Evolutionary conservation across 2,113 vertebrate genomes (phyloP).

Genomic region (Sebastes fasciatus): DNA sequence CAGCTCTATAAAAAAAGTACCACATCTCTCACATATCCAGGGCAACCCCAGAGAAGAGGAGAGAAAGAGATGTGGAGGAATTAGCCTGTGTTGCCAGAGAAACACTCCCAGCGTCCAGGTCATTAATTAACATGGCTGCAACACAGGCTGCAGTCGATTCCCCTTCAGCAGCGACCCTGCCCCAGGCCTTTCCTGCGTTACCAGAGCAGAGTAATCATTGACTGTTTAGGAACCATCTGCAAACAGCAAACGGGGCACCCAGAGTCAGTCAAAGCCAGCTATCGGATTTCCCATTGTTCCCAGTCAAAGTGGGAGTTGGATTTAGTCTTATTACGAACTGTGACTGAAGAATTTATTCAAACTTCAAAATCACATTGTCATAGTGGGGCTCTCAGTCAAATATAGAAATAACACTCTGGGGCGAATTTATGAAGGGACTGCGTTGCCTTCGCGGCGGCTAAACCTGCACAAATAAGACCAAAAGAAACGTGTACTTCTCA

Average conservation of each 20-base stretch:
- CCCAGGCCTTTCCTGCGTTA: conserved; percentile 80
- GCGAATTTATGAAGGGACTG: too few relatives aligned
- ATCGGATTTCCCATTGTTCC: conserved; percentile 52
- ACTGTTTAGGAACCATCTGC: conserved; percentile 62
- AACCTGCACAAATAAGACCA: too few relatives aligned
- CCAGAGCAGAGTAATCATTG: conserved; percentile 74
- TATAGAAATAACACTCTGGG: too few relatives aligned
- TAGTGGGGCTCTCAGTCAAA: not conserved
- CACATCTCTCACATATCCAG: not conserved
- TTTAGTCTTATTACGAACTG: not conserved
- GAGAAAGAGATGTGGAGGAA: not conserved
- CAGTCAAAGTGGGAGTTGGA: not conserved
- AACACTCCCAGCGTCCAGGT: conserved; percentile 47
- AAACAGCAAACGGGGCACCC: conserved; percentile 67
- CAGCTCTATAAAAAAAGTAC: not conserved
- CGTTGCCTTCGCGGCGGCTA: too few relatives aligned
- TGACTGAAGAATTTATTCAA: not conserved
- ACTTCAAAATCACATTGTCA: not conserved
- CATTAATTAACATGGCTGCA: conserved; percentile 76
- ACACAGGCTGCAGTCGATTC: conserved; percentile 79
- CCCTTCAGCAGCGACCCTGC: conserved; percentile 75
- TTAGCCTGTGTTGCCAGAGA: conserved; percentile 20
- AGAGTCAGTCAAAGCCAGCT: conserved; percentile 36
- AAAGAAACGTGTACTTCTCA: too few relatives aligned
- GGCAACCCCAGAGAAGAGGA: too few relatives aligned